These are phyloP conservation scores for Sthenelais limicola DNA, from an alignment of 2,888 invertebrate species.

Conservation along the genomic window DNA sequence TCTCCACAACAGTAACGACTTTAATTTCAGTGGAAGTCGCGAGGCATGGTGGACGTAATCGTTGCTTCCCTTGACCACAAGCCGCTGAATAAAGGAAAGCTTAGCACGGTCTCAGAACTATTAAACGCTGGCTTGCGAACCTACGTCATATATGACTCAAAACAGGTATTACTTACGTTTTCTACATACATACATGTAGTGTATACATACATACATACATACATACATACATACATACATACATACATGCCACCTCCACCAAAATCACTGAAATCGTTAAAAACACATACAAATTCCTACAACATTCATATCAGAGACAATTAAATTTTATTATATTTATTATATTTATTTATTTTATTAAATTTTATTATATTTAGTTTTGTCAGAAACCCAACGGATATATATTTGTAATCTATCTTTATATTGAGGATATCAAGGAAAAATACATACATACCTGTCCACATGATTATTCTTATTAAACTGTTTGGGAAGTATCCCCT, in stretches of 20 bases:
- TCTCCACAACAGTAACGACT: no score
- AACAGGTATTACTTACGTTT: constrained; percentile 65
- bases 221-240: neutral
- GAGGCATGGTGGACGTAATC: constrained; percentile 76
- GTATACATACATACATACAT: neutral
- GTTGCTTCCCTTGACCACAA: constrained; percentile 79
- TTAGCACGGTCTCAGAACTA: constrained; percentile 77
- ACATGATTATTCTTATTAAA: no score
- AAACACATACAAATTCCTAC: neutral
- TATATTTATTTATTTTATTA: no score
- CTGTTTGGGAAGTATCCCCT: no score
- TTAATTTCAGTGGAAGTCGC: constrained; percentile 46
- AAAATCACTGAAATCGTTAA: neutral
- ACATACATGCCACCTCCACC: neutral
- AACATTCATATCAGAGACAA: neutral
- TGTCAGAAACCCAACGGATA: no score
- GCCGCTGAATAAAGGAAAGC: constrained; percentile 75
- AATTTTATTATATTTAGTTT: no score
- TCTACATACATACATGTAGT: neutral
- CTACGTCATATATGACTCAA: constrained; percentile 76
- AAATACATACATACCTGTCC: no score
- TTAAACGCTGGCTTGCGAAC: constrained; percentile 82
- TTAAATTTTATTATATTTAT: neutral
- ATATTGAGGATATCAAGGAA: no score
- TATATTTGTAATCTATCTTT: no score